Percentiles rank a stretch among this genome's conserved stretches.
These are phyloP conservation scores for Tetragonisca angustula DNA, from an alignment of 2,888 invertebrate species.

Conservation along the genomic window DNA sequence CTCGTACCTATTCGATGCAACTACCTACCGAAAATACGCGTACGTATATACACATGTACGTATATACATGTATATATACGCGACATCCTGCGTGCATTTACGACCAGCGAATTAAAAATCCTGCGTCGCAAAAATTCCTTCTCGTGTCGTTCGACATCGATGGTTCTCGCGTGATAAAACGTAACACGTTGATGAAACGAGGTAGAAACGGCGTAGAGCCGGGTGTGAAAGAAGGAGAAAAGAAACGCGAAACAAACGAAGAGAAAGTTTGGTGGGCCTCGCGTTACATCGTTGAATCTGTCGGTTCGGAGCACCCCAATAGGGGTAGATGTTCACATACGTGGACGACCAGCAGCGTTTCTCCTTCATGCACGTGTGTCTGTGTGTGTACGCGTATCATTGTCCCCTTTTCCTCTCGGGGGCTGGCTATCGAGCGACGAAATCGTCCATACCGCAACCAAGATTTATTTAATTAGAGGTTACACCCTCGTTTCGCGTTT, in stretches of 20 bases:
- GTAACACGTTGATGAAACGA: neutral
- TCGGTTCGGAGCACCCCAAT: slow-evolving; percentile 74
- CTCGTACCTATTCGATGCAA: neutral
- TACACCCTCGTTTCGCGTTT: slow-evolving; percentile 4
- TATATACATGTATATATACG: neutral
- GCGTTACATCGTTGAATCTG: slow-evolving; percentile 79
- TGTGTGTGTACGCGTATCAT: slow-evolving; percentile 46
- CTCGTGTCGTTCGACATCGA: neutral
- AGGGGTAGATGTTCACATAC: slow-evolving; percentile 59
- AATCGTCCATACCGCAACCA: slow-evolving; percentile 68
- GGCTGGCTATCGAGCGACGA: slow-evolving; percentile 71
- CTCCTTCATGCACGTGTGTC: slow-evolving; percentile 48
- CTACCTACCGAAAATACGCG: neutral
- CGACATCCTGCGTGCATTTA: neutral
- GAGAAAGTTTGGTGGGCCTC: slow-evolving; percentile 75
- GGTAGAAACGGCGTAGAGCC: neutral
- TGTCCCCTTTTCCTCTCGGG: slow-evolving; percentile 54
- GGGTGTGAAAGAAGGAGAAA: slow-evolving; percentile 26
- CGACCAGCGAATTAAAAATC: neutral
- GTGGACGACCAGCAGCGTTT: slow-evolving; percentile 62
- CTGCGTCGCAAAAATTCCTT: neutral
- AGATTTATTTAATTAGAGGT: slow-evolving; percentile 70
- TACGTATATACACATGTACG: neutral
- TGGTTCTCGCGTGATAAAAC: neutral
- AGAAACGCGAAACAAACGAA: slow-evolving; percentile 60